These are phyloP conservation scores for Lytechinus pictus DNA, from an alignment of 35 echinoderm and acorn worm species.

Conservation along the genomic window DNA sequence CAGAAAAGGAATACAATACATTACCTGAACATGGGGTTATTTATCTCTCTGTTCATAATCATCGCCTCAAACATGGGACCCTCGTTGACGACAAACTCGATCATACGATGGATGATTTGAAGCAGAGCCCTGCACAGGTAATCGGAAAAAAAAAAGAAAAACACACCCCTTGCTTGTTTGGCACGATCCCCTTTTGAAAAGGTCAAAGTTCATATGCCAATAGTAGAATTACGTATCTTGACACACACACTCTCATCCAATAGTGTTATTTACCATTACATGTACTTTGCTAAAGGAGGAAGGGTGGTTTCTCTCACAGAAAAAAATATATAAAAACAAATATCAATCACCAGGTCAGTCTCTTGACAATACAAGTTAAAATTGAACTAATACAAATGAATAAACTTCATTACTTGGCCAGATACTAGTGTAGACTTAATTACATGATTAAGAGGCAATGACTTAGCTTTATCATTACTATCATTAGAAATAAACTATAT, in stretches of 20 bases:
- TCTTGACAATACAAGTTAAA: neutral
- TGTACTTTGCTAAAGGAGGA: too few species aligned
- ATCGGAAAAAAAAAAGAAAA: conserved; percentile 66
- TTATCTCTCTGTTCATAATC: conserved; percentile 98
- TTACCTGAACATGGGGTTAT: conserved; percentile 95
- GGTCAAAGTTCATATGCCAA: neutral
- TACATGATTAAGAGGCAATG: too few species aligned
- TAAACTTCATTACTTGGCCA: too few species aligned
- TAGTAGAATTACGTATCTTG: neutral
- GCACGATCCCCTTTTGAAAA: neutral
- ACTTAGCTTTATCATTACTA: too few species aligned
- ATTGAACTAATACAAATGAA: neutral
- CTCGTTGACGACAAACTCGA: conserved; percentile 99
- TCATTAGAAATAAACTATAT: too few species aligned
- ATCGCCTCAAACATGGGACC: conserved; percentile 99
- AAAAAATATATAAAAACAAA: neutral
- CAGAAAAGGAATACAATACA: too few species aligned
- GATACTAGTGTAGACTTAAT: too few species aligned
- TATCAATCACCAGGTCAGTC: neutral
- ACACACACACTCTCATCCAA: neutral
- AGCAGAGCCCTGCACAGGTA: conserved; percentile 75
- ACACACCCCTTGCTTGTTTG: conserved; percentile 59
- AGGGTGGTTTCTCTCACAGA: neutral
- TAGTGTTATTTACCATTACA: neutral
- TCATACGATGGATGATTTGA: conserved; percentile 93